Base-by-base conservation (phyloP, 2,888 invertebrate genomes). In the Amphiduros pacificus region DNA sequence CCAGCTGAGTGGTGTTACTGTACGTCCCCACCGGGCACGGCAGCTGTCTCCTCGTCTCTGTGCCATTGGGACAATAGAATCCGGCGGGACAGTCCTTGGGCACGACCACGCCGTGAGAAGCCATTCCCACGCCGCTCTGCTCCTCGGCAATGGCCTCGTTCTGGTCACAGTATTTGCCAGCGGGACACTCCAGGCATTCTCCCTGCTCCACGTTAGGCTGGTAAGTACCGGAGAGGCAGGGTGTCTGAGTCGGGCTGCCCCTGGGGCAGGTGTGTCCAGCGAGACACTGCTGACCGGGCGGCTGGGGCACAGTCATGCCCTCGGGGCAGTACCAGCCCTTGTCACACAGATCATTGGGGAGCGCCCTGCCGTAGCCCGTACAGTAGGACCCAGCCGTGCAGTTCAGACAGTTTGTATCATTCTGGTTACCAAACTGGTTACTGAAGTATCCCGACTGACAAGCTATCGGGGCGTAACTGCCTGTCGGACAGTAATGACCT, bases 61-160 rank as follows among this genome's bases (percentile, higher is more conserved):
- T 80, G 29, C 61, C 75, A 50, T 74, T 76, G 17, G 77, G 77
- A 58, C 80, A 80, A 61, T 72, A 79, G 67, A 74, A 80, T 2
- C 80, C 80, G 22, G 75, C 74, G 24, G 75, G 74, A 57, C 80
- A 80, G 49, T 41, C 73, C 63, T 78, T 79, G 1, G 78, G 78
- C 27, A 74, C 78, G 26, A 78, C 78, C 5, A 79, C 79, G 22
- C 79, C 79, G 66, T 80, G 78, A n/a, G 78, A 77, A 1, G 75
- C 60, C 26, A 74, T 74, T 26, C 65, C 66, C 0, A 65, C 66
- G 28, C 80, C 80, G 72, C 78, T 80, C 67, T 80, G 80, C 41
- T 70, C 28, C 58, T 79, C 80, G 36, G 66, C 54, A 14, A 77
- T 77, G 27, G 80, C 79, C 58, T 79, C 80, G 63, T 69, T 75